Base-by-base conservation (phyloP, 2,797 vertebrate species). In the Triplophysa bombifrons region DNA sequence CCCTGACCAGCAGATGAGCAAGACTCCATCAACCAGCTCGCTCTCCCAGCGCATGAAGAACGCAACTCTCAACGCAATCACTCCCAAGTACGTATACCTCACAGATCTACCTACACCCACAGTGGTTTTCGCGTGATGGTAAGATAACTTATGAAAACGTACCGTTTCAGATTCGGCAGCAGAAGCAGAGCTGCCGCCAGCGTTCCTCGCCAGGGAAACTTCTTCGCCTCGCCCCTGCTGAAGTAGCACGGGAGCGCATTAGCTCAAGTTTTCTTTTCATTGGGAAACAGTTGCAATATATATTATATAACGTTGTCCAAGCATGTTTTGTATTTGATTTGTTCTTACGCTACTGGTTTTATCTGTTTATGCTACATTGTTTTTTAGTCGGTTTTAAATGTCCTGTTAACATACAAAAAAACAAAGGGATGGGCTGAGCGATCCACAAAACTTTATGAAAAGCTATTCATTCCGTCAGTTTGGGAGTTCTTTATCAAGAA, bases 21-120 rank as follows among this genome's bases (percentile, higher is more conserved):
- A 98, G 90, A 98, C 96, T 0, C 95, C 96, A 0, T 98, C 96
- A 0, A 96, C 97, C 67, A 98, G 95, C 89, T 99, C 98, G 20
- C 88, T 99, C 81, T 96, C 96, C 9, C 96, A 98, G 88, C 94
- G 93, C 80, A 92, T 99, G 84, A 94, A 90, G 64, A 96, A 93
- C 74, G 93, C 94, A 20, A 93, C 99, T 86, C 94, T 90, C 86
- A 94, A 84, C 3, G 85, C 69, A 83, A 95, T 86, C 84, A 96
- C 98, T 4, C 97, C 98, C 69, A 97, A 91, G 98, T 99, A 89
- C 89, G 63, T 65, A 65, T 12, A 64, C 4, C 80, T 50, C 68
- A 72, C 19, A 3, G 4, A 38, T 38, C 10, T 1, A 1, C 0
- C 50, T 4, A n/a, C 11, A 22, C 46, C 19, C 11, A 22, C 46